Conservation (phyloP, 2,888 invertebrate species). For the Tyria jacobaeae region DNA sequence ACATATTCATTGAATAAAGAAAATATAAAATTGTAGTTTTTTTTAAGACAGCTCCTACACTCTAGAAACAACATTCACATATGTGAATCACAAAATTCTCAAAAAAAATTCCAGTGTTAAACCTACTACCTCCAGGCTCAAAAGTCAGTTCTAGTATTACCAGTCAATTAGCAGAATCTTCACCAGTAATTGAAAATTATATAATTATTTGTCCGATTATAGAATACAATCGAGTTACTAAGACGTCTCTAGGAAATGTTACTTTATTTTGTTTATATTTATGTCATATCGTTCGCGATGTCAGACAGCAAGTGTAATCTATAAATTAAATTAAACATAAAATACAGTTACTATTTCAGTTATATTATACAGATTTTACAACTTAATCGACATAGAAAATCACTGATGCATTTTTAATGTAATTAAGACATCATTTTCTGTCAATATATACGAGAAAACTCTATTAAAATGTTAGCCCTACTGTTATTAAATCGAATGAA, state of each 20-base stretch:
- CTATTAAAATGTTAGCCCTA: constrained; percentile 40
- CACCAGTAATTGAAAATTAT: background rate
- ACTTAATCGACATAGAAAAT: background rate
- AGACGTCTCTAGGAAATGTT: background rate
- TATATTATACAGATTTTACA: background rate
- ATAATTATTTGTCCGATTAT: background rate
- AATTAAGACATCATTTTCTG: background rate
- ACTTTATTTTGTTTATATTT: constrained; percentile 8
- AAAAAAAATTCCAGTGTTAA: too few relatives aligned
- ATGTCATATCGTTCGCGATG: constrained; percentile 4
- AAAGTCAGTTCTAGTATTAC: too few relatives aligned
- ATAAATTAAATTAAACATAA: too few relatives aligned
- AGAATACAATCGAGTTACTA: background rate
- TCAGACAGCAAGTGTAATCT: background rate
- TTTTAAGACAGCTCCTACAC: too few relatives aligned
- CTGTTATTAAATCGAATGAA: constrained; percentile 40
- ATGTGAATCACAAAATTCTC: too few relatives aligned
- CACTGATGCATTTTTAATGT: background rate
- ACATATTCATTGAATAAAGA: too few relatives aligned
- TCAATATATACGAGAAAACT: constrained; percentile 13
- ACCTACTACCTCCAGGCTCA: too few relatives aligned
- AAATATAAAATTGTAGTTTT: too few relatives aligned
- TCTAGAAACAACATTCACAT: too few relatives aligned
- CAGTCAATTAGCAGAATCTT: too few relatives aligned
- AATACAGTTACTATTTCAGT: background rate